Evolutionary conservation across 2,888 invertebrate genomes (phyloP), one percentile per base, ranked within the genome.

Genomic region (Tridacna crocea): DNA sequence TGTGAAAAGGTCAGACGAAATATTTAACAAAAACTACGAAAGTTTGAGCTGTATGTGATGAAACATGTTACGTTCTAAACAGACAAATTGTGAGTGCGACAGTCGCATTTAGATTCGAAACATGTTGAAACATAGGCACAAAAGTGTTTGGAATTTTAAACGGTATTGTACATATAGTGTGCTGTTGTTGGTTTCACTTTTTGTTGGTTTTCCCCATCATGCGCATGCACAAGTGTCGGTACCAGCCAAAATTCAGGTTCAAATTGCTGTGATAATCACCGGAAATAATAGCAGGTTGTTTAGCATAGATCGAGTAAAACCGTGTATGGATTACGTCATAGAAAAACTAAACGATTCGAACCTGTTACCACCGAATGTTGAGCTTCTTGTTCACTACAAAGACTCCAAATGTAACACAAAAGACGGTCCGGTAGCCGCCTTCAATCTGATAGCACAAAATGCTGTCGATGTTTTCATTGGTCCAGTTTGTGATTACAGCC

Each of bases 401-500:
- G 92, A 94, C 80, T 91, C 92, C 0, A 82, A 89, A 22, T 93
- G 93, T 74, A 85, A 90, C 75, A 74, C 89, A 0, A 84, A 84
- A 4, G 84, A 88, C 27, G 92, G 91, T 0, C 92, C 93, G 6
- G 87, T 91, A 13, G 85, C 88, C 17, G 94, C 93, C 0, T 92
- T 94, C 73, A 84, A 91, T 68, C 88, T 91, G 36, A 91, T 90
- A 79, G 87, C 90, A 76, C 72, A 88, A 11, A 84, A 89, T 73
- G 77, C 85, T 15, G 78, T 90, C 10, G 86, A 91, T 77, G 88
- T 92, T 15, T 93, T 93, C 75, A 85, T 94, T 46, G 94, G 94
- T 0, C 94, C 94, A 0, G 89, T 90, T 2, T 93, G 93, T 82
- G 94, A 94, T 79, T 94, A 97, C 63, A 98, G 98, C 3, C 94